phyloP scores from a whole-genome alignment of 2,797 vertebrate species.

The Falco naumanni region DNA sequence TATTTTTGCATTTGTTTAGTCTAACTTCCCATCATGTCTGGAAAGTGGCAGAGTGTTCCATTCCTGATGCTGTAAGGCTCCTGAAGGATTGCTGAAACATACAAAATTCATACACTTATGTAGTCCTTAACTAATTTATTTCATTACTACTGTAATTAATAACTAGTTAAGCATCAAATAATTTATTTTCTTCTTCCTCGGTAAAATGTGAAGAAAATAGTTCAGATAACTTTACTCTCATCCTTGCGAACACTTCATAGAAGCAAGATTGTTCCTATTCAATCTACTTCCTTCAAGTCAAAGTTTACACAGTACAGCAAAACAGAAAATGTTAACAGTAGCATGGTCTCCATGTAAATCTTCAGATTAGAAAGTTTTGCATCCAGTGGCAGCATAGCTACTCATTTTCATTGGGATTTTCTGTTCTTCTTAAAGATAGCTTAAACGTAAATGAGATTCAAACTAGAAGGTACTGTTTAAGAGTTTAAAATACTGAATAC shows the following conservation, averaged over 20 bases:
- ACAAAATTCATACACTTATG: background rate
- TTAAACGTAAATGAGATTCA: background rate
- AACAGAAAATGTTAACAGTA: background rate
- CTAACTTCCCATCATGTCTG: background rate
- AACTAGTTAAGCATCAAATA: background rate
- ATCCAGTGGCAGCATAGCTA: background rate
- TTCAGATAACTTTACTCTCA: background rate
- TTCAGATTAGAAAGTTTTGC: background rate
- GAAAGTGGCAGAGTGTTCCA: background rate
- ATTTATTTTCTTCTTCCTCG: background rate
- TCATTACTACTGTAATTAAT: background rate
- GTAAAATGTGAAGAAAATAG: background rate
- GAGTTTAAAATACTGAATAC: background rate
- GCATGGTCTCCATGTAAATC: background rate
- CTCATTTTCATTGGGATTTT: background rate
- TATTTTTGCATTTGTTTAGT: background rate
- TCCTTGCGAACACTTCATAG: background rate
- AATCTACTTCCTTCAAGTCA: background rate
- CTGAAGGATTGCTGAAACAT: background rate
- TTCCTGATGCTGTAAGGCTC: background rate
- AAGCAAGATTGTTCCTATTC: background rate
- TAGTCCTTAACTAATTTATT: background rate
- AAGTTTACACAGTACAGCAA: background rate
- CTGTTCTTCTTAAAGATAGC: background rate
- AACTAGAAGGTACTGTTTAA: background rate